A percentile compares a stretch with the other conserved stretches of the same genome.
These are phyloP conservation scores for Xanthia togata DNA, from an alignment of 2,888 invertebrate species.

Conservation along the genomic window DNA sequence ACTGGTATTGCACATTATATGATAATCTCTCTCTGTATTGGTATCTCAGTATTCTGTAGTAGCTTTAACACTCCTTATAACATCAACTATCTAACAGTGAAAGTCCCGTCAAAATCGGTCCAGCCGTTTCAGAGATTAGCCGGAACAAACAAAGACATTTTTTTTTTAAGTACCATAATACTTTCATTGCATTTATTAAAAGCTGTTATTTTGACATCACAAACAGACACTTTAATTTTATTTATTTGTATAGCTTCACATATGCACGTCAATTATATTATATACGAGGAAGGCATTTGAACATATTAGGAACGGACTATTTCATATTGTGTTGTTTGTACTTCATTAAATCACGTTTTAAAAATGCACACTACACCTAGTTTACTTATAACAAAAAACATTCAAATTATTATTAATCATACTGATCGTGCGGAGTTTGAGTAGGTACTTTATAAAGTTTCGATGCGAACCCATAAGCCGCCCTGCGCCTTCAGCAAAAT, in stretches of 20 bases:
- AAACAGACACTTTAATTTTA: too few species aligned
- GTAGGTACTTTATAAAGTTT: slow-evolving; percentile 62
- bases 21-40: neutral
- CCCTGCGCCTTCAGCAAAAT: slow-evolving; percentile 81
- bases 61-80: too few species aligned
- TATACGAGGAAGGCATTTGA: neutral
- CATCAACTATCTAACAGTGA: too few species aligned
- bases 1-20: neutral
- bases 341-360: slow-evolving; percentile 5
- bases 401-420: neutral
- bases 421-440: neutral
- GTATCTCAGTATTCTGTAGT: neutral
- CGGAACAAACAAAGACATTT: too few species aligned
- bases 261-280: neutral
- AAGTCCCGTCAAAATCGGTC: too few species aligned
- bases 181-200: too few species aligned
- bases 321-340: slow-evolving; percentile 28
- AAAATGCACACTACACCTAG: neutral
- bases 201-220: too few species aligned
- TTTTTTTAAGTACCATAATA: too few species aligned
- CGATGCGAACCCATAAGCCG: slow-evolving; percentile 83
- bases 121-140: too few species aligned
- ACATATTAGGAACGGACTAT: slow-evolving; percentile 23
- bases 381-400: neutral
- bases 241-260: too few species aligned